Percentiles rank a stretch among this genome's conserved stretches.
Evolutionary conservation across 2,888 invertebrate genomes (phyloP).

Genomic region (Luperina nickerlii): DNA sequence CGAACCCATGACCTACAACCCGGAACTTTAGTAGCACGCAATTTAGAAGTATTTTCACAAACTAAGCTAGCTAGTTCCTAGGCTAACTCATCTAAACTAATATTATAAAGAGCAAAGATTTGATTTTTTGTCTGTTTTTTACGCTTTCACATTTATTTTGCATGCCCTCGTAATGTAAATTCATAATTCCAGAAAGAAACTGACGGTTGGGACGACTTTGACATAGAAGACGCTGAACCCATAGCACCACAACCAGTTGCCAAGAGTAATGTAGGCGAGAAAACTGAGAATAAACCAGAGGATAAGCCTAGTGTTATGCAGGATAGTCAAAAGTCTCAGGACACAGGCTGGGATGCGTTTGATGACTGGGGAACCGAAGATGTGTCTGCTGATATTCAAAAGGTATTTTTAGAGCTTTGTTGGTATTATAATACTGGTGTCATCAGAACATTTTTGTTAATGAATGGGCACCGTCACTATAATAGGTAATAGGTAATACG

Average conservation of each 20-base stretch:
- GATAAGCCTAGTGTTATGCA: constrained; percentile 40
- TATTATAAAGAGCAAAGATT: too few species aligned
- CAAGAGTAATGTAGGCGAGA: constrained; percentile 30
- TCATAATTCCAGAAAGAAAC: constrained; percentile 67
- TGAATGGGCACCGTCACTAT: too few species aligned
- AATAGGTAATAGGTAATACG: too few species aligned
- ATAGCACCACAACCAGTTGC: constrained; percentile 53
- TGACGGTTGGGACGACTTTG: constrained; percentile 89
- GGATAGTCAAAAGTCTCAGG: constrained; percentile 75
- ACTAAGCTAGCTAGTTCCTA: neutral
- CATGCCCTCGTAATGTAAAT: neutral
- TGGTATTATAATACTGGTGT: neutral
- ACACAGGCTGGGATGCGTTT: constrained; percentile 89
- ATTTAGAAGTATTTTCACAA: neutral
- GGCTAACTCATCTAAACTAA: neutral
- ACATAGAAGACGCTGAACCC: constrained; percentile 79
- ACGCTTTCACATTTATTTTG: neutral
- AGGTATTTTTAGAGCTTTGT: neutral
- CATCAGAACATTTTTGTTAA: neutral
- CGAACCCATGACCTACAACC: neutral
- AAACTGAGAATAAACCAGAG: constrained; percentile 9
- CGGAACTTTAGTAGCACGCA: neutral
- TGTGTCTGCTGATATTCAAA: neutral
- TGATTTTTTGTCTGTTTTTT: too few species aligned
- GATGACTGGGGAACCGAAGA: constrained; percentile 86